A percentile compares a stretch with the other conserved stretches of the same genome.
Conservation (phyloP, 2,888 invertebrate species). For the Tanytarsus gracilentus region DNA sequence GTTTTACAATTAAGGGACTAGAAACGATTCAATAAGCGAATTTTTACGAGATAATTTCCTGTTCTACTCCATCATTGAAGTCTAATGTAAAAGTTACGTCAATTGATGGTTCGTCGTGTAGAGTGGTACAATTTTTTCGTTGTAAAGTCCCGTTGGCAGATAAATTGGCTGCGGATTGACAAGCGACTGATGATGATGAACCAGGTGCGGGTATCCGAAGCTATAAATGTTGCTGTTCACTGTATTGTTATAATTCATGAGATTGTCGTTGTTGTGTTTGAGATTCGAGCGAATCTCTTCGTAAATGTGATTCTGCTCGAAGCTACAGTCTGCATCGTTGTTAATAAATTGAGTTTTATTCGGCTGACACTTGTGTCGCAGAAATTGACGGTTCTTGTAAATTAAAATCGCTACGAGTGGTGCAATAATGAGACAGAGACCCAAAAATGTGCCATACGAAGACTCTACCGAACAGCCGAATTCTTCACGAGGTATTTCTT, state of each 20-base stretch:
- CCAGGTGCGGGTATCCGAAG: slow-evolving; percentile 11
- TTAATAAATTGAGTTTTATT: slow-evolving; percentile 19
- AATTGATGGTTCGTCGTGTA: slow-evolving; percentile 19
- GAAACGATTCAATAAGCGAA: slow-evolving; percentile 12
- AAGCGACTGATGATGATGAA: slow-evolving; percentile 1
- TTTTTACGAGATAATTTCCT: not conserved
- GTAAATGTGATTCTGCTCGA: slow-evolving; percentile 27
- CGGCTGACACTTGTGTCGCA: slow-evolving; percentile 1
- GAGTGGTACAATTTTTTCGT: slow-evolving; percentile 22
- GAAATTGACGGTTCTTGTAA: slow-evolving; percentile 19
- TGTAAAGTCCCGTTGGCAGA: slow-evolving; percentile 17
- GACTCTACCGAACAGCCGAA: slow-evolving; percentile 9
- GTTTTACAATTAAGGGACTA: not conserved
- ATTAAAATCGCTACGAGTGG: not conserved
- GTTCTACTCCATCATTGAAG: slow-evolving; percentile 6
- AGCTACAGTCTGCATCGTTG: slow-evolving; percentile 26
- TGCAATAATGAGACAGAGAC: not conserved
- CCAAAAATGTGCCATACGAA: not conserved
- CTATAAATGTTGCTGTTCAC: slow-evolving; percentile 27
- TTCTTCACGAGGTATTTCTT: slow-evolving; percentile 8
- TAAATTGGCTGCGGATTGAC: slow-evolving; percentile 27
- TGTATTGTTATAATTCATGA: slow-evolving; percentile 16
- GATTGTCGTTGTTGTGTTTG: slow-evolving; percentile 20
- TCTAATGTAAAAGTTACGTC: not conserved
- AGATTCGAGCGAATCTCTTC: slow-evolving; percentile 20